Evolutionary conservation across 2,113 vertebrate genomes (phyloP), one percentile per base, ranked within the genome.

Genomic region (Phyllostomus discolor): DNA sequence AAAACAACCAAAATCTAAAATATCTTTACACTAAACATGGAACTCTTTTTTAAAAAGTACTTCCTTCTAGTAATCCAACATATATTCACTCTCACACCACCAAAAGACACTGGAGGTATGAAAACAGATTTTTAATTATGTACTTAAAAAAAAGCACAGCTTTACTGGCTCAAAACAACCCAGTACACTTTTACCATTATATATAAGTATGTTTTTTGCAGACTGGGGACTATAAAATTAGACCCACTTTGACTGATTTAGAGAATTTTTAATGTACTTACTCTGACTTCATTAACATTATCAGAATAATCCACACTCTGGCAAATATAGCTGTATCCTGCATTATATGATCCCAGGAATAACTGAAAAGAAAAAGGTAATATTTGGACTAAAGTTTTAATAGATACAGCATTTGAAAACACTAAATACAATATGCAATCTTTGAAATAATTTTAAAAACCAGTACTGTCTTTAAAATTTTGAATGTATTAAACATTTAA

Each of bases 201-300:
- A 78, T 46, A 79, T 73, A 57, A 92, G 52, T 28, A 59, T 11
- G 10, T 62, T 81, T 91, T 90, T 88, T n/a, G 70, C 19, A 90
- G 72, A 88, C 7, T 70, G 8, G 17, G 41, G 41, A 50, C 38
- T 83, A 87, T 50, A 89, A 96, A 87, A 82, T 86, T 85, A 90
- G 84, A 79, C 26, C 31, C 0, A 62, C 31, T 93, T 67, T 10
- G 41, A 89, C 0, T 78, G 1, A 94, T 75, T 16, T 85, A 43
- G 0, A 83, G 28, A 28, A 72, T 26, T 93, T 92, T 88, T 22
- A 91, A 90, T 54, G 82, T 97, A 99, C 99, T 99, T 98, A 99
- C 99, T 98, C 99, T 99, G 98, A 99, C 99, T 99, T 99, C 99
- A 98, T 99, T 99, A 97, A 99, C 99, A 66, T 99, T 99, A 46